These are phyloP conservation scores for Microplitis mediator DNA, from an alignment of 1,140 invertebrate species.

Conservation along the genomic window DNA sequence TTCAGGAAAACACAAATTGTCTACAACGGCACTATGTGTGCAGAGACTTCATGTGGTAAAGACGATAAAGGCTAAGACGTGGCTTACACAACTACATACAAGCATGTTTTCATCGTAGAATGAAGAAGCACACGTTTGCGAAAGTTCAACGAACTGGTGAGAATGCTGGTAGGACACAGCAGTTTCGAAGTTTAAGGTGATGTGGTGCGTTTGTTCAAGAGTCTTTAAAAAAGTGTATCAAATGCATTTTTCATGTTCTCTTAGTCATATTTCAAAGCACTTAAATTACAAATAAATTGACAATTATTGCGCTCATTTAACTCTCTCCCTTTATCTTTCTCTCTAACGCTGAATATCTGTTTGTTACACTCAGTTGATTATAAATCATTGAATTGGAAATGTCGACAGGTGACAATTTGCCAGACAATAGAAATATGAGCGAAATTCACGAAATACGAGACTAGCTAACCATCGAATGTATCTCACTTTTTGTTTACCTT, in stretches of 20 bases:
- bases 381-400: conserved; percentile 11
- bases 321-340: too few species aligned
- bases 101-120: background rate
- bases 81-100: background rate
- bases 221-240: background rate
- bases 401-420: background rate
- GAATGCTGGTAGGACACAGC: conserved; percentile 8
- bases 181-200: conserved; percentile 7
- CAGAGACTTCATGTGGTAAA: too few species aligned
- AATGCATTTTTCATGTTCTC: background rate
- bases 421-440: background rate
- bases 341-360: too few species aligned
- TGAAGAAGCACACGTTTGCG: background rate
- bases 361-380: background rate
- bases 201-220: background rate
- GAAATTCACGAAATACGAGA: conserved; percentile 6
- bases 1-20: too few species aligned
- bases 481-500: too few species aligned
- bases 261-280: background rate
- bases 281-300: too few species aligned
- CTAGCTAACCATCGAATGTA: background rate
- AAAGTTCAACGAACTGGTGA: conserved; percentile 14
- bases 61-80: background rate
- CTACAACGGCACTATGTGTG: too few species aligned
- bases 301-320: too few species aligned